Percentiles rank a stretch among this genome's conserved stretches.
phyloP scores from a whole-genome alignment of 2,888 invertebrate genomes.

The Aporophyla nigra region DNA sequence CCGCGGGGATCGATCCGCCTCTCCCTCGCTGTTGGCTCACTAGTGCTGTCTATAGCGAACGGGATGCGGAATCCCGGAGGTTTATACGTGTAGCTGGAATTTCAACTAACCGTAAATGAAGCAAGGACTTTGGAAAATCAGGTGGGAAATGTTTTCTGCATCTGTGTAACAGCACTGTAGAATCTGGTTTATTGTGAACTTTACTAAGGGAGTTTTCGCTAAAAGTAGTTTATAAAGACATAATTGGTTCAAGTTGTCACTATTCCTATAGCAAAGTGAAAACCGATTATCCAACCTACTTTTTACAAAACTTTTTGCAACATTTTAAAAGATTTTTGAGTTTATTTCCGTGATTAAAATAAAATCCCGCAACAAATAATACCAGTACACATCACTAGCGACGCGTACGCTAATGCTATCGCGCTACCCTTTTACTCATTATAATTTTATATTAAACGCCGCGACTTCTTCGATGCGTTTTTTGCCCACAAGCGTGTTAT shows the following conservation, averaged over 20 bases:
- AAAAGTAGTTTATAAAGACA: neutral
- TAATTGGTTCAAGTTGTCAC: neutral
- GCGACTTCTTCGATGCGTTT: conserved; percentile 58
- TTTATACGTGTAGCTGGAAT: conserved; percentile 47
- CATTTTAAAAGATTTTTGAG: no score
- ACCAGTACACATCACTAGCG: conserved; percentile 31
- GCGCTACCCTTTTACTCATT: conserved; percentile 73
- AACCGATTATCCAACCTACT: neutral
- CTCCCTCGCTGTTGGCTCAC: conserved; percentile 54
- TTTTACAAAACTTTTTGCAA: no score
- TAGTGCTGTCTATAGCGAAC: conserved; percentile 47
- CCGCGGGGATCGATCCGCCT: conserved; percentile 72
- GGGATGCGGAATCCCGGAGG: conserved; percentile 41
- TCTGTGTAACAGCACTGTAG: neutral
- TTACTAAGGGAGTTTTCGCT: neutral
- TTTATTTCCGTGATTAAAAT: neutral
- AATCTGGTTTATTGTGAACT: neutral
- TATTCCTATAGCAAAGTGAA: neutral
- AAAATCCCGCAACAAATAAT: conserved; percentile 6
- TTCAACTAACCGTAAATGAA: conserved; percentile 42
- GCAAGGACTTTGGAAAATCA: conserved; percentile 31
- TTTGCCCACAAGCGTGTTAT: conserved; percentile 55
- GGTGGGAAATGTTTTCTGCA: conserved; percentile 13
- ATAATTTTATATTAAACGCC: conserved; percentile 73
- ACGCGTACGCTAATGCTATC: conserved; percentile 48